phyloP scores from a whole-genome alignment of 2,113 vertebrate species.

The Pangasianodon hypophthalmus region DNA sequence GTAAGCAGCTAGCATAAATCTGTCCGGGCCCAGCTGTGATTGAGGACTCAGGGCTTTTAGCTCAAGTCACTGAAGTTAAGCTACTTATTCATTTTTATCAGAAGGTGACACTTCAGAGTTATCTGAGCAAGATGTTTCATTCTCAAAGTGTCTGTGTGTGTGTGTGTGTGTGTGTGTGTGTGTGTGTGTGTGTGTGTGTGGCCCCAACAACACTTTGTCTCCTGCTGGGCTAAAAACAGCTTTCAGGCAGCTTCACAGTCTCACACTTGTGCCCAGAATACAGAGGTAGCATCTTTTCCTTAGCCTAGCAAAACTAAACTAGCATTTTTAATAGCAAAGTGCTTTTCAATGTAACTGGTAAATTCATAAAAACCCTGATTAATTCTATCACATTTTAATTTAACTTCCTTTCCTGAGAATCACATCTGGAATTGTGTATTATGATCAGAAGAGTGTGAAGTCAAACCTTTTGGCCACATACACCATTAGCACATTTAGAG shows the following conservation, averaged over 20 bases:
- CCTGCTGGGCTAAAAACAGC: slow-evolving; percentile 8
- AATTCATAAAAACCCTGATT: background rate
- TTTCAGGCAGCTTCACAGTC: background rate
- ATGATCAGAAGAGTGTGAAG: background rate
- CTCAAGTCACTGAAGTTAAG: background rate
- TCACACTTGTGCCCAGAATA: slow-evolving; percentile 14
- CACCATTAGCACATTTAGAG: background rate
- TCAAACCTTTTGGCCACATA: background rate
- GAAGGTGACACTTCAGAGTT: background rate
- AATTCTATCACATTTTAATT: background rate
- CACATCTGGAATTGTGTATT: background rate
- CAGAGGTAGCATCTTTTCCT: background rate
- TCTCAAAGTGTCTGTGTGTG: background rate
- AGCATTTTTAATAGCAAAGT: background rate
- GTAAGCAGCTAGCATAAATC: background rate
- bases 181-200: background rate
- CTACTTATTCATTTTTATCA: background rate
- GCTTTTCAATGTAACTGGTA: background rate
- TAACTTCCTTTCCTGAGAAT: background rate
- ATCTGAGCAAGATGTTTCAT: no score
- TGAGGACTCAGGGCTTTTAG: background rate
- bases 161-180: no score
- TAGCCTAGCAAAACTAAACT: background rate
- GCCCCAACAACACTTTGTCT: background rate
- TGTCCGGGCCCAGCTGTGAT: background rate